Percentiles rank a stretch among this genome's conserved stretches.
Evolutionary conservation across 2,113 vertebrate species (phyloP).

Genomic region (Scytalopus superciliaris): DNA sequence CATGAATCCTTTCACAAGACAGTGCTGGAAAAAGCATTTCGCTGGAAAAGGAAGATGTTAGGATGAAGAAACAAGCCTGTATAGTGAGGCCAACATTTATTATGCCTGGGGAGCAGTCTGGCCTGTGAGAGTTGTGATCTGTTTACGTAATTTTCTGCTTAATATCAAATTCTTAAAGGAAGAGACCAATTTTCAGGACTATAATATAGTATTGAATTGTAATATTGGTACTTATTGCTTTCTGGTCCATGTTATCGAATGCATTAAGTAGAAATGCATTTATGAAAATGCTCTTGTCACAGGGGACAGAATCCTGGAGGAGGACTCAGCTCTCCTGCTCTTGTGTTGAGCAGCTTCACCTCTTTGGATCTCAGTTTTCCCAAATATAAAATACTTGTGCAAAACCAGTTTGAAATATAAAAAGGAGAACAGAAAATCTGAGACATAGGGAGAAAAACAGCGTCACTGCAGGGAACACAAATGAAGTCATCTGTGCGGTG

Average conservation of each 20-base stretch:
- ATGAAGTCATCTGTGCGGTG: neutral
- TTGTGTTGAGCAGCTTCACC: neutral
- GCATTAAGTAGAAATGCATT: neutral
- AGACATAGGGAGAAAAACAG: neutral
- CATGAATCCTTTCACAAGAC: neutral
- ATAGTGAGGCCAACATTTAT: neutral
- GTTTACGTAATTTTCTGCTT: neutral
- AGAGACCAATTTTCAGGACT: neutral
- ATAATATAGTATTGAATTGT: neutral
- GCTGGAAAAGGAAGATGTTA: neutral
- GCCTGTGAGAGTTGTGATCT: neutral
- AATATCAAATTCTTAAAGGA: neutral
- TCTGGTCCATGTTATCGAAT: neutral
- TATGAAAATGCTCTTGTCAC: neutral
- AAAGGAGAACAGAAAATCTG: neutral
- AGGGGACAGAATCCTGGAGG: neutral
- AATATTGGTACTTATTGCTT: neutral
- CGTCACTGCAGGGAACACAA: neutral
- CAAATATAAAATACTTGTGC: neutral
- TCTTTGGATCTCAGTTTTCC: neutral
- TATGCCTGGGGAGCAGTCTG: neutral
- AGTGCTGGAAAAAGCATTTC: neutral
- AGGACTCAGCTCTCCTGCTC: neutral
- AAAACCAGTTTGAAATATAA: neutral
- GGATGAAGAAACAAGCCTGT: neutral